Conservation (phyloP, 2,113 vertebrate genomes). For the Myotis brandtii region DNA sequence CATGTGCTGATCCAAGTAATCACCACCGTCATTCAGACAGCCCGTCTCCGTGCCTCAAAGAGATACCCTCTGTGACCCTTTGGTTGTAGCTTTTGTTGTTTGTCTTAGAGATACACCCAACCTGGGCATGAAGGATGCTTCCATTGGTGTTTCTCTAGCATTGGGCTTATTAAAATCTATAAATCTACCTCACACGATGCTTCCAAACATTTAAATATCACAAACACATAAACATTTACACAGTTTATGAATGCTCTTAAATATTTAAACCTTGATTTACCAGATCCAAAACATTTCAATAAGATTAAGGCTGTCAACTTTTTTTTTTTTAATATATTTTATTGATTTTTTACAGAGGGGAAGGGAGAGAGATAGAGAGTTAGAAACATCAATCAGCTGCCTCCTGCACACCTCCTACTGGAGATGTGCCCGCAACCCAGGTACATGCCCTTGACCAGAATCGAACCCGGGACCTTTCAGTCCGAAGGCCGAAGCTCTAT, state of each 20-base stretch:
- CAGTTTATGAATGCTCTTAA: not conserved
- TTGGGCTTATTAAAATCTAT: constrained; percentile 19
- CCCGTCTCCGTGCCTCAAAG: not conserved
- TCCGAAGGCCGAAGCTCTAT: no score
- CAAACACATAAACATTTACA: not conserved
- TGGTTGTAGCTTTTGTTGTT: not conserved
- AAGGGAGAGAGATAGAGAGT: no score
- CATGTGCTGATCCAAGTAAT: not conserved
- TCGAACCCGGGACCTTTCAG: no score
- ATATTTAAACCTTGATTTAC: constrained; percentile 17
- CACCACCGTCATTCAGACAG: not conserved
- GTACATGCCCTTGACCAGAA: no score
- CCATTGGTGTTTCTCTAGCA: not conserved
- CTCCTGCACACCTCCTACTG: no score
- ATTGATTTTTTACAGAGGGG: no score
- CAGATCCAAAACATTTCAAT: not conserved
- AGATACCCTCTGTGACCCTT: not conserved
- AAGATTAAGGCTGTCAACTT: not conserved
- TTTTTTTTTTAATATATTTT: no score
- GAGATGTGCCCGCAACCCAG: no score
- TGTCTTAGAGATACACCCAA: not conserved
- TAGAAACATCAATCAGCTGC: no score
- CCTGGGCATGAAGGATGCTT: not conserved
- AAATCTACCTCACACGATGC: not conserved
- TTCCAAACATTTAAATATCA: not conserved